Evolutionary conservation across 1,140 invertebrate species (phyloP), one percentile per base, ranked within the genome.

Genomic region (Megalopta genalis): DNA sequence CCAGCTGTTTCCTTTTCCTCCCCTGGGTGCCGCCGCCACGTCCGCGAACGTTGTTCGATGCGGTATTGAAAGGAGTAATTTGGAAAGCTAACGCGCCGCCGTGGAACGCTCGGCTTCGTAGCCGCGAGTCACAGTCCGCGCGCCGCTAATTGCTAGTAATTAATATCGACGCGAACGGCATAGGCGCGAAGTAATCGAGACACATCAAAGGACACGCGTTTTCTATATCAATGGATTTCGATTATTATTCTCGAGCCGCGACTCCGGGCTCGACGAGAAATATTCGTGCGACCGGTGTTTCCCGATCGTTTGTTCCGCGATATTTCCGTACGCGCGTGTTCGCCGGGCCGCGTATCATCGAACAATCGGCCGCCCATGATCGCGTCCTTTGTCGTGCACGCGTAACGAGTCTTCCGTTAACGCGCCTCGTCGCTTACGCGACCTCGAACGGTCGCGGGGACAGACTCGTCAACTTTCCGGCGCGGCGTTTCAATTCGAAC

Each of bases 141-240:
- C 63, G 63, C 21, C 63, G 63, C 37, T 65, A 65, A 65, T 65
- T 65, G 63, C 63, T 42, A 42, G 63, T 65, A 65, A 65, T 65
- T 65, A 65, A 65, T 65, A 65, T 65, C 39, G 63, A 65, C 63
- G 37, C 37, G 63, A 23, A 21, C 39, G 63, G 37, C 42, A 65
- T 5, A 42, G 63, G 59, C 18, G 59, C 25, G 57, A 68, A 60
- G 52, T 21, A 59, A 54, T 32, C 46, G 66, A 67, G 69, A 81
- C 64, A 77, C 76, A 77, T 77, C 59, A 77, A 81, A 81, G 49
- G 39, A 14, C n/a, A n/a, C 60, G 60, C 63, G 32, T 7, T 76
- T 68, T 39, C 46, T 27, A 21, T 57, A 74, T 57, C 25, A 16
- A 46, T 42, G 49, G 42, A 42, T 54, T 59, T 49, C 27, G 46